These are phyloP conservation scores for Felis catus DNA, from an alignment of 2,113 vertebrate species.

Conservation along the genomic window DNA sequence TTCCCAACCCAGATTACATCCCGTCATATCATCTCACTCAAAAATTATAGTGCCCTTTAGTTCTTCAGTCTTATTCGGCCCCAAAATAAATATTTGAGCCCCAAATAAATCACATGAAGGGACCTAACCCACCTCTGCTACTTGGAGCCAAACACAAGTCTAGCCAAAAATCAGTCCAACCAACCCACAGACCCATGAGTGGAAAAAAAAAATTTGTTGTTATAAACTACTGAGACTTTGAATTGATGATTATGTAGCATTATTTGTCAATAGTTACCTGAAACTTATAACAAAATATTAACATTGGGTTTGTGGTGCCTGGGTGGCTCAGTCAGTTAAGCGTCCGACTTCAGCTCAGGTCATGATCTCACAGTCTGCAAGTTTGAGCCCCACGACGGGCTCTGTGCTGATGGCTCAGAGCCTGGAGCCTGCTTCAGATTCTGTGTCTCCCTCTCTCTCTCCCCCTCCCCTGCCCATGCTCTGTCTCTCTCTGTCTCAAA, in stretches of 20 bases:
- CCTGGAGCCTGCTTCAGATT: too few relatives aligned
- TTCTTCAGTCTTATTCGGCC: background rate
- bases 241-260: background rate
- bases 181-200: background rate
- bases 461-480: too few relatives aligned
- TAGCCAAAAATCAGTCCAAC: background rate
- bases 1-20: background rate
- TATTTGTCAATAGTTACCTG: background rate
- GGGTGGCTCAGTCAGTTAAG: too few relatives aligned
- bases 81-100: background rate
- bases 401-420: too few relatives aligned
- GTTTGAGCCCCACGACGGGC: too few relatives aligned
- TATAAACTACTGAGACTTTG: background rate
- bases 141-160: background rate
- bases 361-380: too few relatives aligned
- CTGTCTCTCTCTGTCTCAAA: too few relatives aligned
- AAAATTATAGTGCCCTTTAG: background rate
- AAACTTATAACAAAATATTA: background rate
- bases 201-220: background rate
- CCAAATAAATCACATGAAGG: background rate
- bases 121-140: background rate
- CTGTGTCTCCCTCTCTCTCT: too few relatives aligned
- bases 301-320: background rate
- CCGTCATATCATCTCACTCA: background rate
- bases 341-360: too few relatives aligned